Evolutionary conservation across 2,797 vertebrate species (phyloP).

Genomic region (Pipistrellus pipistrellus): DNA sequence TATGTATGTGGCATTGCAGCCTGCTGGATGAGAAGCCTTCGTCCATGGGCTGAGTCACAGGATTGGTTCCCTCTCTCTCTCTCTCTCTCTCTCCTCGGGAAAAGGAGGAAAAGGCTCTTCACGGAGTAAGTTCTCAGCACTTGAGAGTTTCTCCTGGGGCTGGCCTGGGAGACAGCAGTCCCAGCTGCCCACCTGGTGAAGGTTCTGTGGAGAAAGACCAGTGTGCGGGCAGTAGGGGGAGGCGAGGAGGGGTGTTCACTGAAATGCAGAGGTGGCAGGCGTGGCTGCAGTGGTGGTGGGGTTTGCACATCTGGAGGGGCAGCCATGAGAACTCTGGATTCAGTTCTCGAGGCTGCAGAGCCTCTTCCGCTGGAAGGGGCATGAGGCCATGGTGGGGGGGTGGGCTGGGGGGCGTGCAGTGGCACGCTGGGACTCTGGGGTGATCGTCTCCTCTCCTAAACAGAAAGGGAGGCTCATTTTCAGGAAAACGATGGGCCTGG

Average conservation of each 20-base stretch:
- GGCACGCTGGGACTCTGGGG: accelerated
- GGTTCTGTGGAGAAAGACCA: not conserved
- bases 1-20: accelerated
- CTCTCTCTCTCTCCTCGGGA: not conserved
- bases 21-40: not conserved
- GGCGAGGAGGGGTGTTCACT: not conserved
- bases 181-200: not conserved
- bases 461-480: not conserved
- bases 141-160: slow-evolving; percentile 11
- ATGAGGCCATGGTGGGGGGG: not conserved
- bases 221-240: not conserved
- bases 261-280: not conserved
- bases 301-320: not conserved
- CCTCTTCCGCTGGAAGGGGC: not conserved
- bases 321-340: not conserved
- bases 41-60: accelerated
- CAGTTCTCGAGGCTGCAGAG: not conserved
- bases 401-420: accelerated
- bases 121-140: not conserved
- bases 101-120: not conserved
- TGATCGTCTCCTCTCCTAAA: not conserved
- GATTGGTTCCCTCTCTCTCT: not conserved
- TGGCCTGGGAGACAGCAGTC: not conserved
- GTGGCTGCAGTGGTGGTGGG: not conserved
- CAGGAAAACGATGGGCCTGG: not conserved